Evolutionary conservation across 2,888 invertebrate species (phyloP).

Genomic region (Hemaris fuciformis): DNA sequence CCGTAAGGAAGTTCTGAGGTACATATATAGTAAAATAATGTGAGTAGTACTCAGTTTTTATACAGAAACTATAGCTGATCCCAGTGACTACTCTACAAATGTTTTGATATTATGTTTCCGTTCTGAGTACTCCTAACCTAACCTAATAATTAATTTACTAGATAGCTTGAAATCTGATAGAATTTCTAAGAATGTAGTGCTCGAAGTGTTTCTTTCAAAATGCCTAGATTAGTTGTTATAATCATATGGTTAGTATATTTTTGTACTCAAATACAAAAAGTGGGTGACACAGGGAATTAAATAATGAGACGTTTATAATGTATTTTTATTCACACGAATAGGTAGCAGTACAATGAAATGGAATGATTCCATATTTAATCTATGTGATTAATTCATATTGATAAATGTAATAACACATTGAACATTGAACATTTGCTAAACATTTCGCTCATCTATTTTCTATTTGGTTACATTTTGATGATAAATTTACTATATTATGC

Average conservation of each 20-base stretch:
- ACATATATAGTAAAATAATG: too few species aligned
- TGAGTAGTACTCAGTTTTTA: too few species aligned
- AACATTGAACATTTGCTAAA: constrained; percentile 11
- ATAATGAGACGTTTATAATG: constrained; percentile 10
- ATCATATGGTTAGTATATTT: background rate
- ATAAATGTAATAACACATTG: constrained; percentile 8
- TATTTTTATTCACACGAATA: constrained; percentile 16
- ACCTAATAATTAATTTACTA: too few species aligned
- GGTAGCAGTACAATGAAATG: constrained; percentile 27
- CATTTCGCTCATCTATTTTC: constrained; percentile 5
- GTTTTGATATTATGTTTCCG: too few species aligned
- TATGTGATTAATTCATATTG: constrained; percentile 18
- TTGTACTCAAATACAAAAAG: background rate
- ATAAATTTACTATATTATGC: background rate
- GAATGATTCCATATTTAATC: constrained; percentile 31
- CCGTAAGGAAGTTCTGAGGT: too few species aligned
- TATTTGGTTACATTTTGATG: background rate
- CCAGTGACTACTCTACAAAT: too few species aligned
- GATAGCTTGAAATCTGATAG: too few species aligned
- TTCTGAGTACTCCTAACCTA: too few species aligned
- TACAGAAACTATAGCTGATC: too few species aligned
- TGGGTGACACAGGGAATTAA: background rate
- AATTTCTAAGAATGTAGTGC: too few species aligned
- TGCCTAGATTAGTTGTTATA: background rate
- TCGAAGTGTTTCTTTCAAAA: too few species aligned